Evolutionary conservation across 2,113 vertebrate species (phyloP).

Genomic region (Chaenogobius annularis): DNA sequence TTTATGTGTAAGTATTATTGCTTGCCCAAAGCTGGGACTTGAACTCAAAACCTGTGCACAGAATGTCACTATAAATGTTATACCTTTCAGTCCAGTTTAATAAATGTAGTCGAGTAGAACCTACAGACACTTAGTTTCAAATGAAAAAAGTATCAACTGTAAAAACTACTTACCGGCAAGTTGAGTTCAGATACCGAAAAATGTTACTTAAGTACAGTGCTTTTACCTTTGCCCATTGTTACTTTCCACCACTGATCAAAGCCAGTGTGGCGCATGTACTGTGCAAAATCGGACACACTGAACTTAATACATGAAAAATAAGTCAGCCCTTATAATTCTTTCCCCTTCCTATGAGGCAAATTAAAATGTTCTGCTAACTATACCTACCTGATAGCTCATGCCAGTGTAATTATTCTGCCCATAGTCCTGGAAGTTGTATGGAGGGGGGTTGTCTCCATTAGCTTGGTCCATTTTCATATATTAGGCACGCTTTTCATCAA

Average conservation of each 20-base stretch:
- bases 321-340: neutral
- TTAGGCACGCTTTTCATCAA: neutral
- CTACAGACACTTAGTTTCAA: too few relatives aligned
- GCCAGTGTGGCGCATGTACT: slow-evolving; percentile 11
- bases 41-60: too few relatives aligned
- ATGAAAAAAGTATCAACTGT: too few relatives aligned
- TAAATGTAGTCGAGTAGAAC: too few relatives aligned
- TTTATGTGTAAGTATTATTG: too few relatives aligned
- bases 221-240: too few relatives aligned
- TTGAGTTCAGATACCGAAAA: too few relatives aligned
- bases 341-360: neutral
- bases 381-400: slow-evolving; percentile 50
- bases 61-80: too few relatives aligned
- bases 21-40: too few relatives aligned
- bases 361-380: neutral
- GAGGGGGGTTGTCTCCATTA: slow-evolving; percentile 42
- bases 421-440: slow-evolving; percentile 42
- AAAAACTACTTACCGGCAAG: too few relatives aligned
- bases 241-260: neutral
- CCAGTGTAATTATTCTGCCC: slow-evolving; percentile 16
- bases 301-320: neutral
- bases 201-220: too few relatives aligned
- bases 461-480: slow-evolving; percentile 38
- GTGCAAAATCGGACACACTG: neutral
- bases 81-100: too few relatives aligned